phyloP scores from a whole-genome alignment of 2,797 vertebrate genomes.

The Meriones psammophilus region DNA sequence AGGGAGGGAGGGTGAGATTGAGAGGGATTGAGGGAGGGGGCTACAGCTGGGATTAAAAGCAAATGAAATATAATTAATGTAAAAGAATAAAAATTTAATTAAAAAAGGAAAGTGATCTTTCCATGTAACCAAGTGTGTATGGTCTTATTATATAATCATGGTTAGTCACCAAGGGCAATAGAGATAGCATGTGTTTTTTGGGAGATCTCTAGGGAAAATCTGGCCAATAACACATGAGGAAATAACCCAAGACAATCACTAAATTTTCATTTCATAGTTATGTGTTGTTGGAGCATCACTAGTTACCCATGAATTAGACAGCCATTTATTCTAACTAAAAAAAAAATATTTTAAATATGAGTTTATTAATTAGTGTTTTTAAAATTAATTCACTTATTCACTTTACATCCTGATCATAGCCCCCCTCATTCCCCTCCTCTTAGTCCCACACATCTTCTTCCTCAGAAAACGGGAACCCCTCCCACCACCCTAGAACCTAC shows the following conservation, averaged over 20 bases:
- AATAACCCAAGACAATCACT: neutral
- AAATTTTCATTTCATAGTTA: neutral
- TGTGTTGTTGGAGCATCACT: neutral
- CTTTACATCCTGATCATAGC: no score
- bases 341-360: neutral
- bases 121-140: neutral
- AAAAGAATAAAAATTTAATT: no score
- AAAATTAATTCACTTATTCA: no score
- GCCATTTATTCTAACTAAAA: neutral
- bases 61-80: no score
- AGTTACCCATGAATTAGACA: no score
- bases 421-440: no score
- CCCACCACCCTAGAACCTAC: no score
- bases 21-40: no score
- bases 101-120: neutral
- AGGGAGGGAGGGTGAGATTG: no score
- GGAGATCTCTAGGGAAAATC: neutral
- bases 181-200: neutral
- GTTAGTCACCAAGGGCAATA: neutral
- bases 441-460: no score
- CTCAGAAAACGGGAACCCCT: no score
- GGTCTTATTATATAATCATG: neutral
- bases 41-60: no score
- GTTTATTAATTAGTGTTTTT: neutral
- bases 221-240: neutral